Conservation (phyloP, 2,888 invertebrate species). For the Stenolophus ochropezus region DNA sequence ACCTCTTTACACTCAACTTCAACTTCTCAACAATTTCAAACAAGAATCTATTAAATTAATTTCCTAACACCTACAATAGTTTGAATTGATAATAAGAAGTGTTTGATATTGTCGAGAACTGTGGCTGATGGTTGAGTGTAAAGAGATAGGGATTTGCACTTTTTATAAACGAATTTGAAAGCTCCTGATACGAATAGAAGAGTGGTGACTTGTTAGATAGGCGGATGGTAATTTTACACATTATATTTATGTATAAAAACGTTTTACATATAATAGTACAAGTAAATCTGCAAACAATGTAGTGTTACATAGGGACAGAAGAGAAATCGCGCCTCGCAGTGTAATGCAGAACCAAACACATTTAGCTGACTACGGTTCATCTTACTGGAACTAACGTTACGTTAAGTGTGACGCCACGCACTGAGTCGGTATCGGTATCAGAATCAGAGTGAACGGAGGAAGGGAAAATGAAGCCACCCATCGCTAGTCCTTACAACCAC, state of each 20-base stretch:
- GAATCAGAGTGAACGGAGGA: conserved; percentile 61
- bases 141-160: too few species aligned
- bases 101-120: too few species aligned
- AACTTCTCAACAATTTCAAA: too few species aligned
- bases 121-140: too few species aligned
- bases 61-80: too few species aligned
- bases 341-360: conserved; percentile 56
- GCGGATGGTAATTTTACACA: conserved; percentile 67
- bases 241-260: conserved; percentile 72
- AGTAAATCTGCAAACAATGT: conserved; percentile 67
- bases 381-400: conserved; percentile 57
- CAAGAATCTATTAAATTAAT: too few species aligned
- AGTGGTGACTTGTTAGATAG: conserved; percentile 1
- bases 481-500: conserved; percentile 80
- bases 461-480: conserved; percentile 65
- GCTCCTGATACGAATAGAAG: background rate
- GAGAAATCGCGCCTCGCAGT: conserved; percentile 43
- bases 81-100: too few species aligned
- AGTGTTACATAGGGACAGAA: conserved; percentile 49
- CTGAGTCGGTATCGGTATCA: conserved; percentile 6
- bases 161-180: background rate
- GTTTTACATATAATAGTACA: conserved; percentile 70
- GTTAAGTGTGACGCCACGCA: background rate
- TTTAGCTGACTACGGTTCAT: conserved; percentile 61
- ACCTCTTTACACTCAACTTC: background rate